A percentile compares a stretch with the other conserved stretches of the same genome.
Conservation (phyloP, 2,797 vertebrate genomes). For the Pipistrellus nathusii region DNA sequence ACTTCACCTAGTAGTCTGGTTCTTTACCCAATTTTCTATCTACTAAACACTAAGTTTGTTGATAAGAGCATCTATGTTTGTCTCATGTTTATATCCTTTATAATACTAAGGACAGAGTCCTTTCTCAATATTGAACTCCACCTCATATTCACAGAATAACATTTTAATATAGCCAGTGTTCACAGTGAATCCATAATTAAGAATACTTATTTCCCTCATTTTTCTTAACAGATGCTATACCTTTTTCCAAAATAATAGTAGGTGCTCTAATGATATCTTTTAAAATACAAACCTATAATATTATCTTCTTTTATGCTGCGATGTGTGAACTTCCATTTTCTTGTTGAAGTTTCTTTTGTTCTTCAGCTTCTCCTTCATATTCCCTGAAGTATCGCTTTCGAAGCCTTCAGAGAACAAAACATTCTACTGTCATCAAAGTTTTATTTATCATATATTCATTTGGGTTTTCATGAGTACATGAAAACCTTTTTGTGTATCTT, state of each 20-base stretch:
- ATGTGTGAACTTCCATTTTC: slow-evolving; percentile 85
- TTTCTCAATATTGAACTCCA: background rate
- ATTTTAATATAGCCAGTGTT: background rate
- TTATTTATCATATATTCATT: background rate
- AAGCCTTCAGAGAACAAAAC: slow-evolving; percentile 82
- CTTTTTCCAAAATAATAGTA: background rate
- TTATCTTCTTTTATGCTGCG: slow-evolving; percentile 83
- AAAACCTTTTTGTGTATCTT: background rate
- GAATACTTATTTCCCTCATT: background rate
- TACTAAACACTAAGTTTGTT: background rate
- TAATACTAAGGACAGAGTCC: background rate
- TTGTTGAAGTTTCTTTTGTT: slow-evolving; percentile 89
- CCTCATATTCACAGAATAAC: background rate
- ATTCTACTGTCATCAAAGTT: slow-evolving; percentile 20
- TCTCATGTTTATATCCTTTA: background rate
- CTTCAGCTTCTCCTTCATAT: slow-evolving; percentile 87
- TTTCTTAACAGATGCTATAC: background rate
- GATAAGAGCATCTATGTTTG: background rate
- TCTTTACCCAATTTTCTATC: background rate
- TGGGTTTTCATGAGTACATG: background rate
- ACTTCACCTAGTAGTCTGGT: background rate
- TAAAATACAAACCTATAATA: slow-evolving; percentile 63
- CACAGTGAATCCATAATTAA: background rate
- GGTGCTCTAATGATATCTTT: background rate
- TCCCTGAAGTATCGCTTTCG: slow-evolving; percentile 85